These are phyloP conservation scores for Philaenus spumarius DNA, from an alignment of 1,140 invertebrate species.

Conservation along the genomic window DNA sequence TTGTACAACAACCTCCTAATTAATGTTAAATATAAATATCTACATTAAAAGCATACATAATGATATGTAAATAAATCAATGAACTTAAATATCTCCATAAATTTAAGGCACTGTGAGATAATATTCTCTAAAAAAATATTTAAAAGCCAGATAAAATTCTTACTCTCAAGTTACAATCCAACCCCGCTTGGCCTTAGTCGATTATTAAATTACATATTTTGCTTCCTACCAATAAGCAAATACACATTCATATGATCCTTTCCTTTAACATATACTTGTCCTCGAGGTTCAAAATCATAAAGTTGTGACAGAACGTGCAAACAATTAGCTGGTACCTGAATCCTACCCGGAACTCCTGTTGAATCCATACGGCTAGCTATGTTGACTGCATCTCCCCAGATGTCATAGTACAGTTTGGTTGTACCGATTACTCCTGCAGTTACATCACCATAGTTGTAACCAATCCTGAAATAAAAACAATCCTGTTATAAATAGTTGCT, in stretches of 20 bases:
- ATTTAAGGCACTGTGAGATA: too few species aligned
- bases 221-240: conserved; percentile 43
- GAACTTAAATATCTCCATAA: too few species aligned
- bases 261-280: conserved; percentile 88
- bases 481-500: too few species aligned
- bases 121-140: too few species aligned
- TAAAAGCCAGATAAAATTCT: too few species aligned
- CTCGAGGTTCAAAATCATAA: conserved; percentile 75
- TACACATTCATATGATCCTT: conserved; percentile 92
- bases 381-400: conserved; percentile 98
- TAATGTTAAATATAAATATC: too few species aligned
- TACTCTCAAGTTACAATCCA: too few species aligned
- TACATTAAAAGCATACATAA: too few species aligned
- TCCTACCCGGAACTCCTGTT: conserved; percentile 74
- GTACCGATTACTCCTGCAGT: conserved; percentile 93
- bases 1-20: too few species aligned
- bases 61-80: too few species aligned
- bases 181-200: too few species aligned
- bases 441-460: conserved; percentile 70
- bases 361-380: conserved; percentile 95
- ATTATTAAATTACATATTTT: background rate
- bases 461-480: too few species aligned
- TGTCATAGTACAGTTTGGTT: conserved; percentile 93
- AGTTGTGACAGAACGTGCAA: conserved; percentile 52
- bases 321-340: conserved; percentile 77